Evolutionary conservation across 2,888 invertebrate species (phyloP).

Genomic region (Lasioglossum figueresi): DNA sequence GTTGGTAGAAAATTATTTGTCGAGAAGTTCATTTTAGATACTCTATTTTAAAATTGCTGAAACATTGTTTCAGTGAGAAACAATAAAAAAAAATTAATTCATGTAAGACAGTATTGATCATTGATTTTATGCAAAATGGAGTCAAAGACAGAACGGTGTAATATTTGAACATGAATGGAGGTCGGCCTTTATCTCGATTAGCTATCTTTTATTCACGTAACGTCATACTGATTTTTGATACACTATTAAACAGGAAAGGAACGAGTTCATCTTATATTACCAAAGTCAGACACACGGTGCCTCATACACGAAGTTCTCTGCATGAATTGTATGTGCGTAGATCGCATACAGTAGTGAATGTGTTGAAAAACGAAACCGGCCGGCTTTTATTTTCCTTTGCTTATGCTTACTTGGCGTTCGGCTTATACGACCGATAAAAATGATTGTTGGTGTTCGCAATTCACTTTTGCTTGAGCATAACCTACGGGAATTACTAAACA

Average conservation of each 20-base stretch:
- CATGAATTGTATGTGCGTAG: neutral
- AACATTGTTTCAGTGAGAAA: too few species aligned
- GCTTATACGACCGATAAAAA: slow-evolving; percentile 62
- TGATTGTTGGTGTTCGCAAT: neutral
- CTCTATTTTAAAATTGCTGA: neutral
- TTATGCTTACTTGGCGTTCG: slow-evolving; percentile 17
- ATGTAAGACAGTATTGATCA: neutral
- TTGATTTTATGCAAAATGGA: neutral
- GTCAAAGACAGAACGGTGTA: neutral
- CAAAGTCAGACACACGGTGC: neutral
- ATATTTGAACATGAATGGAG: neutral
- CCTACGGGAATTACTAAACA: neutral
- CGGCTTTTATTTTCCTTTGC: slow-evolving; percentile 7
- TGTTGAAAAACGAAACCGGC: slow-evolving; percentile 12
- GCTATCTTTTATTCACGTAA: neutral
- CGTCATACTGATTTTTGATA: neutral
- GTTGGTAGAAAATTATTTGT: neutral
- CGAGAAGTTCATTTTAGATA: neutral
- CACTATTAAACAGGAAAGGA: neutral
- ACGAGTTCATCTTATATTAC: slow-evolving; percentile 1
- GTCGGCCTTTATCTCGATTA: neutral
- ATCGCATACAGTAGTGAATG: neutral
- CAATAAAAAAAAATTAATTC: neutral
- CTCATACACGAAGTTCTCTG: neutral
- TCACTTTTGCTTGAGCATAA: neutral